phyloP scores from a whole-genome alignment of 2,888 invertebrate species.

The Lasius fuliginosus region DNA sequence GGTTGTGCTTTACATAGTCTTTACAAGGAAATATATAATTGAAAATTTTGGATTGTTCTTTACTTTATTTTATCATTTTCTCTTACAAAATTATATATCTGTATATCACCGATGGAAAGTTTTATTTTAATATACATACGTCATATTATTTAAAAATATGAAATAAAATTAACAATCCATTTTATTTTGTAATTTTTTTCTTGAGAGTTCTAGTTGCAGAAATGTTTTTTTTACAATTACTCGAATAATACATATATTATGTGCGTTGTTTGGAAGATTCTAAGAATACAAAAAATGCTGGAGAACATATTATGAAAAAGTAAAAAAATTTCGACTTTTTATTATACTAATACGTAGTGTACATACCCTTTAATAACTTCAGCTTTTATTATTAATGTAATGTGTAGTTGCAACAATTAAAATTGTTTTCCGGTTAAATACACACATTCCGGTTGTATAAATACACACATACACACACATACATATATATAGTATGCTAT shows the following conservation, averaged over 20 bases:
- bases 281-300: not conserved
- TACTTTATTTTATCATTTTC: not conserved
- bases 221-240: not conserved
- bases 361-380: not conserved
- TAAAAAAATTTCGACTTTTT: not conserved
- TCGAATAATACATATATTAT: not conserved
- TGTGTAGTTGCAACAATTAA: not conserved
- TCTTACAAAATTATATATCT: not conserved
- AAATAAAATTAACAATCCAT: not conserved
- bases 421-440: not conserved
- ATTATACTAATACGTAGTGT: not conserved
- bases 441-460: not conserved
- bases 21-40: constrained; percentile 6
- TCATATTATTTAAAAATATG: constrained; percentile 3
- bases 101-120: not conserved
- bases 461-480: not conserved
- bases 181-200: not conserved
- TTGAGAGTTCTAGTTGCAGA: not conserved
- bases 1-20: not conserved
- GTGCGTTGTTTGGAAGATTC: not conserved
- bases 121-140: not conserved
- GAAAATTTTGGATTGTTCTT: constrained; percentile 13
- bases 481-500: not conserved
- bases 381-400: not conserved
- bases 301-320: constrained; percentile 3